Conservation (phyloP, 2,888 invertebrate species). For the Amphipoea lucens region DNA sequence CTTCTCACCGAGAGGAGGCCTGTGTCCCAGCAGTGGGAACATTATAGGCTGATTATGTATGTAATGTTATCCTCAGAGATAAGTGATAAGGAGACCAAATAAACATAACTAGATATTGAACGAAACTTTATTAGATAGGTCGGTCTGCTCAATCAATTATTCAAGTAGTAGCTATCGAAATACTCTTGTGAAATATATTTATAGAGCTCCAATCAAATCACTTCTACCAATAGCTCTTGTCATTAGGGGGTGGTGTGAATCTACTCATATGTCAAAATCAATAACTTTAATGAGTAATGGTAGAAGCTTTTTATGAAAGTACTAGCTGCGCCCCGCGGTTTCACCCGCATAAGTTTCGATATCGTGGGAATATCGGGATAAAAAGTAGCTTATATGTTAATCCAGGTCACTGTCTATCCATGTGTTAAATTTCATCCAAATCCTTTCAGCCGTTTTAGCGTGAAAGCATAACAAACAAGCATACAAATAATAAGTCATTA, state of each 20-base stretch:
- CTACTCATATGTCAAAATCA: constrained; percentile 39
- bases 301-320: background rate
- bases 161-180: constrained; percentile 8
- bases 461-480: no score
- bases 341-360: no score
- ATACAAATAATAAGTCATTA: no score
- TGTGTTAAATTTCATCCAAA: no score
- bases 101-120: background rate
- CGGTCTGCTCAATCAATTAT: background rate
- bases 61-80: background rate
- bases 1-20: no score
- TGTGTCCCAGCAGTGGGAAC: no score
- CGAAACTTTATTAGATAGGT: background rate
- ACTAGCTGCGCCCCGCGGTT: no score
- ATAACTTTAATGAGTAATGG: background rate
- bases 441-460: no score
- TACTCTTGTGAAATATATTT: constrained; percentile 6
- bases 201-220: constrained; percentile 6
- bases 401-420: no score
- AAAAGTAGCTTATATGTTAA: no score
- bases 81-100: background rate
- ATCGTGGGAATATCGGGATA: no score
- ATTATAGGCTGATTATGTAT: no score
- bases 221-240: background rate
- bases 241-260: constrained; percentile 30